phyloP scores from a whole-genome alignment of 2,113 vertebrate genomes.

The Lamprotornis superbus region DNA sequence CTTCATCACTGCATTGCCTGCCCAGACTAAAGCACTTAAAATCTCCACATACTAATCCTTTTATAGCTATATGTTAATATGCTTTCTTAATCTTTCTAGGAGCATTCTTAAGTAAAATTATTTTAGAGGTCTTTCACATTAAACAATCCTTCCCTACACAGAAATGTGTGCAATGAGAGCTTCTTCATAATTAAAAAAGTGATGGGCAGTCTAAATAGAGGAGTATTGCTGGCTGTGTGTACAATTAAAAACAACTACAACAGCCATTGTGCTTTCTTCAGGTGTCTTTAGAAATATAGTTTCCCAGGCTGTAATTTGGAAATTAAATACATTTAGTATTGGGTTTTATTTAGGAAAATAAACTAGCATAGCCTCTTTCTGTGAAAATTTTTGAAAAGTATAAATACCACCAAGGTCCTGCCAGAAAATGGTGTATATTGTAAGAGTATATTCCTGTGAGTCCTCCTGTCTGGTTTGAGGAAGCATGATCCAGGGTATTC shows the following conservation, averaged over 20 bases:
- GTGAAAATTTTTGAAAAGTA: background rate
- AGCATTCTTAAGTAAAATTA: background rate
- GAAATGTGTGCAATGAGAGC: background rate
- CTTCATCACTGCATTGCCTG: background rate
- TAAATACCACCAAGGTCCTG: background rate
- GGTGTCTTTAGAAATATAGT: background rate
- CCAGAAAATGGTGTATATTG: background rate
- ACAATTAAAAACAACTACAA: background rate
- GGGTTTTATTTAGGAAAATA: background rate
- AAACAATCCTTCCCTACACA: background rate
- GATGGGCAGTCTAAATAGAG: background rate
- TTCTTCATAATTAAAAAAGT: background rate
- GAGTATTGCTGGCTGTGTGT: background rate
- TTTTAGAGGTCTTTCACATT: background rate
- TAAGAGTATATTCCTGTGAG: background rate
- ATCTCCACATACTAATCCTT: background rate
- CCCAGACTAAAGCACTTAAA: background rate
- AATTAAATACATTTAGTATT: background rate
- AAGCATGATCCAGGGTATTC: background rate
- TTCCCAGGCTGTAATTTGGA: background rate
- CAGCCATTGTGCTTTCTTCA: background rate
- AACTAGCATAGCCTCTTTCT: background rate
- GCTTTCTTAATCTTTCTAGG: background rate
- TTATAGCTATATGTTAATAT: background rate
- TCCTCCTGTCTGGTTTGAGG: background rate